Conservation (phyloP, 2,113 vertebrate genomes). For the Tympanuchus pallidicinctus region DNA sequence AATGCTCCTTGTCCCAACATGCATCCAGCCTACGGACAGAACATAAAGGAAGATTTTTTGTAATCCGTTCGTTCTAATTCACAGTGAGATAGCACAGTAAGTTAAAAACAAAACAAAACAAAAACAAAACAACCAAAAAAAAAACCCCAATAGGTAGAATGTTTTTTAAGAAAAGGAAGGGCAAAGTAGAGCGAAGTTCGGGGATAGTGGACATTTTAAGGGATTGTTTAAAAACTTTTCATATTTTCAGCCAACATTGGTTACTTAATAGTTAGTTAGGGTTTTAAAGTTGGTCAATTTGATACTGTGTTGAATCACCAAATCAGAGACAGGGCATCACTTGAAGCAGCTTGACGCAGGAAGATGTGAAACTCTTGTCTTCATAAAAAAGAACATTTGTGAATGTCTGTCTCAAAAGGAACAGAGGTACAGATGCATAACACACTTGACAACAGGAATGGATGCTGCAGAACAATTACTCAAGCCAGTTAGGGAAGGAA, state of each 20-base stretch:
- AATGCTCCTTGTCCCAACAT: not conserved
- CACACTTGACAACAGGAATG: not conserved
- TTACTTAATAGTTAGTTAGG: not conserved
- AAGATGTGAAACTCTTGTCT: not conserved
- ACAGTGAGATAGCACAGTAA: not conserved
- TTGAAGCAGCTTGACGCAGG: not conserved
- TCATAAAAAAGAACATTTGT: not conserved
- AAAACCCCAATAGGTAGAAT: not conserved
- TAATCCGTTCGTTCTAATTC: not conserved
- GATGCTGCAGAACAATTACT: not conserved
- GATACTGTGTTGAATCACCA: not conserved
- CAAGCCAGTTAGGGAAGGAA: not conserved
- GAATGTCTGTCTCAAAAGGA: not conserved
- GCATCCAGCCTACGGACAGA: not conserved
- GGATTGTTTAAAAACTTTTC: not conserved
- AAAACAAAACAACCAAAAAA: not conserved
- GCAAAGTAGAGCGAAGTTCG: not conserved
- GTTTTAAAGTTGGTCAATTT: not conserved
- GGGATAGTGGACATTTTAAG: not conserved
- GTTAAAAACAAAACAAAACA: not conserved
- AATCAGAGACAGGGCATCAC: not conserved
- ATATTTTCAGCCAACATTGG: not conserved
- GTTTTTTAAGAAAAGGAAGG: not conserved
- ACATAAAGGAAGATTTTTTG: not conserved
- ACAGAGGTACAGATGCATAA: not conserved